phyloP scores from a whole-genome alignment of 2,113 vertebrate species.

The Montifringilla adamsi region DNA sequence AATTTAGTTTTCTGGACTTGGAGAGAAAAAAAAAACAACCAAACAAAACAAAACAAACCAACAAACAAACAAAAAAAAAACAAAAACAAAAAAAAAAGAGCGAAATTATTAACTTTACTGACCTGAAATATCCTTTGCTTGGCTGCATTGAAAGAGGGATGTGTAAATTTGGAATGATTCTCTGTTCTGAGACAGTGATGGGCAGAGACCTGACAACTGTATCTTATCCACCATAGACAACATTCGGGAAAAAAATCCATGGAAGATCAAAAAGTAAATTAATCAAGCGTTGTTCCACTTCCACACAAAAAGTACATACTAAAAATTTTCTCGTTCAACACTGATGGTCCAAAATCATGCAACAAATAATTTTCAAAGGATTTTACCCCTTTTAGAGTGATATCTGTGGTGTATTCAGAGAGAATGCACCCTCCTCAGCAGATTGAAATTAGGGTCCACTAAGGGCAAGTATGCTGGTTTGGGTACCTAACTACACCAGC shows the following conservation, averaged over 20 bases:
- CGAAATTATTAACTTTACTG: neutral
- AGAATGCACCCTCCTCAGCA: neutral
- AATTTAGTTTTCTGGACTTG: neutral
- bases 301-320: neutral
- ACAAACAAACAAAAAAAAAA: no score
- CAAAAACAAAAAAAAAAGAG: neutral
- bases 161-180: neutral
- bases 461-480: neutral
- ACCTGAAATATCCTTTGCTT: neutral
- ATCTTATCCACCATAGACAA: neutral
- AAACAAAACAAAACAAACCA: no score
- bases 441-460: accelerated
- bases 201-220: neutral
- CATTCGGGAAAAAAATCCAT: neutral
- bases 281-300: neutral
- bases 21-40: neutral
- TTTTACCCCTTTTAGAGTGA: neutral
- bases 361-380: neutral
- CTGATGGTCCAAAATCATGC: neutral
- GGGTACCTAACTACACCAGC: neutral
- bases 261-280: neutral
- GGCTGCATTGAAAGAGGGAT: neutral
- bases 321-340: neutral
- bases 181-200: neutral
- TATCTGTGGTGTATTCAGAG: accelerated